Evolutionary conservation across 2,888 invertebrate genomes (phyloP).

Genomic region (Melanotus villosus): DNA sequence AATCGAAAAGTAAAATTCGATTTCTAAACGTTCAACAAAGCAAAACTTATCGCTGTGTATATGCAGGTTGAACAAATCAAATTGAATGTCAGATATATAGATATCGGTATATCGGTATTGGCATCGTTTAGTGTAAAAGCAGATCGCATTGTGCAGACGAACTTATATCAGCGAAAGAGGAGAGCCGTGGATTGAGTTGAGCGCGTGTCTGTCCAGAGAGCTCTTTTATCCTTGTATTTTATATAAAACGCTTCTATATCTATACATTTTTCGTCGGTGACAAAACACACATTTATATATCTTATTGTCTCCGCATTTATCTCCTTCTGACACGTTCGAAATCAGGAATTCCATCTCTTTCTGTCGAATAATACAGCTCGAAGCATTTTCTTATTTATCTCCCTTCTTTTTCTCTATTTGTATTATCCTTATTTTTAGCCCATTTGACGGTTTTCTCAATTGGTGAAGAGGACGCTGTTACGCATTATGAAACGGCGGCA

Average conservation of each 20-base stretch:
- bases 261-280: slow-evolving; percentile 48
- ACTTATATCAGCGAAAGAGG: slow-evolving; percentile 31
- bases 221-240: slow-evolving; percentile 46
- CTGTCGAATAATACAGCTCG: slow-evolving; percentile 44
- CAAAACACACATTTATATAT: slow-evolving; percentile 53
- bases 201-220: slow-evolving; percentile 42
- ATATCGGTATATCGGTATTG: slow-evolving; percentile 44
- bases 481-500: slow-evolving; percentile 49
- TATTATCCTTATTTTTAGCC: slow-evolving; percentile 55
- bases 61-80: slow-evolving; percentile 29
- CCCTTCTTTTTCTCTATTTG: slow-evolving; percentile 48
- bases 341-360: slow-evolving; percentile 4
- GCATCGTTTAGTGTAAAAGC: slow-evolving; percentile 40
- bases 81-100: slow-evolving; percentile 32
- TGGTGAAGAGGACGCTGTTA: slow-evolving; percentile 48
- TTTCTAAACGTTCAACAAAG: slow-evolving; percentile 6
- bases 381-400: slow-evolving; percentile 49
- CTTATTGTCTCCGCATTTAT: slow-evolving; percentile 49
- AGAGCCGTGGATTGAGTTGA: slow-evolving; percentile 38
- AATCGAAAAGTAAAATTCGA: too few species aligned
- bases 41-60: slow-evolving; percentile 12
- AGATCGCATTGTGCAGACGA: slow-evolving; percentile 39
- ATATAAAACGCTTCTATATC: slow-evolving; percentile 46
- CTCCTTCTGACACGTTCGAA: slow-evolving; percentile 35
- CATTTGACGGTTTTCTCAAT: slow-evolving; percentile 56